Evolutionary conservation across 2,113 vertebrate species (phyloP), one percentile per base, ranked within the genome.

Genomic region (Xiphophorus maculatus): DNA sequence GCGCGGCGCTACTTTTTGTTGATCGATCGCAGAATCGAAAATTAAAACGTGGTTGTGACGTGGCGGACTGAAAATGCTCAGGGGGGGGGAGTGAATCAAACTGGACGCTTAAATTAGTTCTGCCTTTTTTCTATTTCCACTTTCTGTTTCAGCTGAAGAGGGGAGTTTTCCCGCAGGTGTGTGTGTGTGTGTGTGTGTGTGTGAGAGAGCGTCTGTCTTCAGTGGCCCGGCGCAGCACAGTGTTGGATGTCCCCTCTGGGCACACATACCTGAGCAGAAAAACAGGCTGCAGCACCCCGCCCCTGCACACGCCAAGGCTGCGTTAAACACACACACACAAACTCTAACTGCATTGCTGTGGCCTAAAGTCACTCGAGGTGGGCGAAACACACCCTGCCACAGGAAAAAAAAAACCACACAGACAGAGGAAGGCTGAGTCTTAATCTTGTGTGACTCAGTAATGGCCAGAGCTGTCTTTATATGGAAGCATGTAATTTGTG

Each of bases 211-310:
- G 69, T 87, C 87, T 58, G 72, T 62, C 48, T 90, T 83, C 84
- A 85, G 89, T 85, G 87, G 77, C 84, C 79, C 76, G 74, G 75
- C 82, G 81, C 73, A 86, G 71, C 87, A 89, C 84, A 83, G 88
- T 90, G 79, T 84, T 90, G 89, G 17, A 66, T 81, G 87, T 94
- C 90, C 81, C 94, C 93, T 87, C 85, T 61, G 85, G 94, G 92
- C 88, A 87, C 91, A 86, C 89, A 95, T 94, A 95, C 93, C 93
- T 93, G 91, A 91, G 89, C 89, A 81, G 89, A 85, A 86, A 85
- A 93, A 92, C 94, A 94, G 88, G 91, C 91, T 92, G 12, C 76
- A 83, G 88, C 88, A 88, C 90, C 90, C 88, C 92, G 86, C 88
- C 90, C 90, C 91, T 89, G 88, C 92, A 91, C 93, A 93, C 92